Base-by-base conservation (phyloP, 2,797 vertebrate genomes). In the Tragopan temminckii region DNA sequence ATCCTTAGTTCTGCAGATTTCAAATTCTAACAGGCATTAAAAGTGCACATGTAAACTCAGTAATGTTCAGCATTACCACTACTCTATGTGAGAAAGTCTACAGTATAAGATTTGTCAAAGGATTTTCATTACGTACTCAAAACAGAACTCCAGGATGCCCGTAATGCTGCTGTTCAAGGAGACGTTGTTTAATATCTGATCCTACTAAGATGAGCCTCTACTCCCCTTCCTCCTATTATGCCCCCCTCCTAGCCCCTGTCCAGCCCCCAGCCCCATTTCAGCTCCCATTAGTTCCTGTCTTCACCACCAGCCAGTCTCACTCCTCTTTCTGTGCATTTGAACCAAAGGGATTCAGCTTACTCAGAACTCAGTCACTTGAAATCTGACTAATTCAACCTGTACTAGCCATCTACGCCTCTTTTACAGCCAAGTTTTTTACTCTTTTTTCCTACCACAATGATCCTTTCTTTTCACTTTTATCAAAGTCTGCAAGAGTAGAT, bases 151-250 rank as follows among this genome's bases (percentile, higher is more conserved):
- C 3, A 11, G 70, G n/a, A 78, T 19, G 72, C 15, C 46, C 64
- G 40, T 29, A 59, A 71, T 1, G 12, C 17, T 57, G 12, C 5
- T 79, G 75, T 45, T 81, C 76, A 77, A 81, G n/a, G 15, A 7
- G 72, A 85, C 35, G 45, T 7, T 52, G 18, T 46, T 67, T 57
- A 81, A 72, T 12, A 38, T 0, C 8, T 29, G 72, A 35, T 2
- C 31, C 19, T 55, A 13, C 17, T 52, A 79, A 0, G 0, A 10
- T 33, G 43, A 66, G 13, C 11, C 1, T 1, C 29, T 67, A 64
- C 48, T 63, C 11, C 27, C 62, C n/a, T 80, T 36, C 8, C 29
- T 50, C 70, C 21, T 79, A 86, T 79, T 21, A 43, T 10, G 4
- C 3, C 23, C 63, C 62, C 24, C 25, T 74, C 20, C 23, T 24